phyloP scores from a whole-genome alignment of 2,888 invertebrate genomes.

The Spisula subtruncata region DNA sequence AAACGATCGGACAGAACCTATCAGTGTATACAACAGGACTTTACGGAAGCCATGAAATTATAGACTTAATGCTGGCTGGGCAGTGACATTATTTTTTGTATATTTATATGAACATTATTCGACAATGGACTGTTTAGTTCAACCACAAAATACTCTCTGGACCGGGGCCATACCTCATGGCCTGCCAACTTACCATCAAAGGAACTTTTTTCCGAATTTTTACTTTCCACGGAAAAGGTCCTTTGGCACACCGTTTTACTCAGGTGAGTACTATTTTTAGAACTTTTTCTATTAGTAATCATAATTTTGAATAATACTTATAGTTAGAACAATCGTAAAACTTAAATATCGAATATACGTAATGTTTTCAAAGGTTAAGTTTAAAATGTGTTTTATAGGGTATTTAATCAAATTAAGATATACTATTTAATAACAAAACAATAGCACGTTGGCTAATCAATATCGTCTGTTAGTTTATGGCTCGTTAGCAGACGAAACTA shows the following conservation, averaged over 20 bases:
- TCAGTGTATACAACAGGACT: slow-evolving; percentile 57
- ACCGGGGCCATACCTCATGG: slow-evolving; percentile 77
- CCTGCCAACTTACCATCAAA: slow-evolving; percentile 73
- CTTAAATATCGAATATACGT: background rate
- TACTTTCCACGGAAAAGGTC: slow-evolving; percentile 76
- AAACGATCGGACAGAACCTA: slow-evolving; percentile 64
- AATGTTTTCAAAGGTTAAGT: background rate
- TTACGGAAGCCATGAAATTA: slow-evolving; percentile 68
- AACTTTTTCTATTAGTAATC: background rate
- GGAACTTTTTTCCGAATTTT: slow-evolving; percentile 75
- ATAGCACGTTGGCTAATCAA: background rate
- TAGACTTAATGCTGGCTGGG: slow-evolving; percentile 70
- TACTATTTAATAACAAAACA: background rate
- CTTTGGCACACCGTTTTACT: slow-evolving; percentile 71
- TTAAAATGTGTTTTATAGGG: background rate
- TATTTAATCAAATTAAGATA: background rate
- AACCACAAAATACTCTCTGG: slow-evolving; percentile 76
- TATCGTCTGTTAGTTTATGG: background rate
- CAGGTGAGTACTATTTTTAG: slow-evolving; percentile 69
- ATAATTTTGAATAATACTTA: background rate
- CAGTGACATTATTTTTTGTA: slow-evolving; percentile 63
- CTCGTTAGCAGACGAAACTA: background rate
- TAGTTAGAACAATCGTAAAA: background rate
- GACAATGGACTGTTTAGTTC: slow-evolving; percentile 80
- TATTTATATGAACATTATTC: slow-evolving; percentile 47